Conservation (phyloP, 2,113 vertebrate genomes). For the Columba janthina region DNA sequence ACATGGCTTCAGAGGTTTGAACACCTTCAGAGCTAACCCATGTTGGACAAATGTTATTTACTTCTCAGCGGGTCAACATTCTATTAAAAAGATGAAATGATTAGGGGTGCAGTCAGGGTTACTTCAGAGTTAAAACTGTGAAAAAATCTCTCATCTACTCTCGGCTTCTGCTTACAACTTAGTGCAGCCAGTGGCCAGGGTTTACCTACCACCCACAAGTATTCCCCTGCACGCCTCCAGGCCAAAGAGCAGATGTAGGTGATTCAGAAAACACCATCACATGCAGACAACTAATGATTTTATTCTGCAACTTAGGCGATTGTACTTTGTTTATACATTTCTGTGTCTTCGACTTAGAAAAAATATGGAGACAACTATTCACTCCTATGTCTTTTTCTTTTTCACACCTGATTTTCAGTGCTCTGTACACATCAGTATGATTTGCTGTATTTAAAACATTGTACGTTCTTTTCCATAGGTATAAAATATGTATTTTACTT, state of each 20-base stretch:
- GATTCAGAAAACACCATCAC: background rate
- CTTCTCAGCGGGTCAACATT: background rate
- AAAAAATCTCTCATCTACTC: background rate
- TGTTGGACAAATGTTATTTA: background rate
- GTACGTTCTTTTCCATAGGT: background rate
- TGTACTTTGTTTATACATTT: background rate
- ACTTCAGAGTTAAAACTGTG: background rate
- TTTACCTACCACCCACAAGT: background rate
- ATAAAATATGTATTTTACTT: rapidly evolving
- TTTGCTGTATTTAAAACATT: background rate
- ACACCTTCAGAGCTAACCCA: background rate
- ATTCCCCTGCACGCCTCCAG: background rate
- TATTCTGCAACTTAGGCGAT: background rate
- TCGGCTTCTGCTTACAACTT: background rate
- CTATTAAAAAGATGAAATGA: background rate
- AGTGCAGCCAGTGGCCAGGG: background rate
- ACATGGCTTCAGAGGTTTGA: background rate
- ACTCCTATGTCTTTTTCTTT: background rate
- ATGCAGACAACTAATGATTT: background rate
- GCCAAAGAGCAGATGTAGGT: background rate
- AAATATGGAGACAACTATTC: background rate
- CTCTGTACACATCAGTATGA: background rate
- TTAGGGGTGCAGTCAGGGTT: background rate
- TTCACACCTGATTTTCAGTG: background rate
- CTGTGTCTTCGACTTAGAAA: background rate